Conservation (phyloP, 2,113 vertebrate species). For the Papio anubis region DNA sequence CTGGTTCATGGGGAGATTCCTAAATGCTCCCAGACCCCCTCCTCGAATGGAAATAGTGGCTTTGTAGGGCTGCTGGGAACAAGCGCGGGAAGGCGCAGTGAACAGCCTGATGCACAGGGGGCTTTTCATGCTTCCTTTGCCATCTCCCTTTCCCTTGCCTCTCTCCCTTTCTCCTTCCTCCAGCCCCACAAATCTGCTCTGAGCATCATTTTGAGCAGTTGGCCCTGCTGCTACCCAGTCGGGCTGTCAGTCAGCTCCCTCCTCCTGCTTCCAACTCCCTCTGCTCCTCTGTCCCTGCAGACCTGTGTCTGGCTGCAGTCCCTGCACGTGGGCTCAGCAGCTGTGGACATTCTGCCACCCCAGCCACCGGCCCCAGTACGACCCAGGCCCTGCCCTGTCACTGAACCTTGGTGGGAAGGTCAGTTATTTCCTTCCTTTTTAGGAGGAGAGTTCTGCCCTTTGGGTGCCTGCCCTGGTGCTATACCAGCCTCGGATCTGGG, state of each 20-base stretch:
- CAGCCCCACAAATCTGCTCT: not conserved
- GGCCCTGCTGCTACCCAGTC: not conserved
- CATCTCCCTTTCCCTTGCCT: not conserved
- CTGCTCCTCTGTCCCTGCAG: not conserved
- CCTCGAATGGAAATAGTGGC: not conserved
- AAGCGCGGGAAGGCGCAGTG: fast-evolving
- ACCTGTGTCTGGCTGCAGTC: not conserved
- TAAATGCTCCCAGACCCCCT: fast-evolving
- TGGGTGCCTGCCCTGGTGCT: no score
- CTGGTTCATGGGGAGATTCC: not conserved
- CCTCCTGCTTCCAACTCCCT: not conserved
- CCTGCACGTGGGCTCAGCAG: not conserved
- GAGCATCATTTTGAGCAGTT: not conserved
- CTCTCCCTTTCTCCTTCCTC: not conserved
- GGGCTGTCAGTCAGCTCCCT: not conserved
- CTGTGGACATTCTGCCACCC: not conserved
- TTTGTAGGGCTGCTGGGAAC: not conserved
- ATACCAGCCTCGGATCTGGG: not conserved
- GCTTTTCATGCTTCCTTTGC: not conserved
- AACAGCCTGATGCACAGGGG: not conserved
- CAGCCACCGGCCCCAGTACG: fast-evolving
- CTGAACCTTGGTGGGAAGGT: not conserved
- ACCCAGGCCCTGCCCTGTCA: no score
- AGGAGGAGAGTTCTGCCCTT: not conserved
- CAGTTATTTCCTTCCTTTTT: not conserved